These are phyloP conservation scores for Phasia obesa DNA, from an alignment of 2,888 invertebrate genomes.

Conservation along the genomic window DNA sequence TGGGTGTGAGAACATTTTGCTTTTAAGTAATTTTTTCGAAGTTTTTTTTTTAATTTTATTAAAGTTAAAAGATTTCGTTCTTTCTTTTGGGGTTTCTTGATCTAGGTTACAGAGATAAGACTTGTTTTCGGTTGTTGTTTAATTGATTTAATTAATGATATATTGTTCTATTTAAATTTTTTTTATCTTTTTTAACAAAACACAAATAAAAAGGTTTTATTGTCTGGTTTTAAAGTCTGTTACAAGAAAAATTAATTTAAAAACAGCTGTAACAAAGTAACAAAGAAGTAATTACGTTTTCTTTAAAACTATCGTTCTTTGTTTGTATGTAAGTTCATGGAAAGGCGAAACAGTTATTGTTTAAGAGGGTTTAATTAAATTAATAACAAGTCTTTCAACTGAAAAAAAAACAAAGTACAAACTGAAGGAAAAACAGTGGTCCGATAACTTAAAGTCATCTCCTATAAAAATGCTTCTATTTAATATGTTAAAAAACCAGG, in stretches of 20 bases:
- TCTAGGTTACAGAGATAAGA: slow-evolving; percentile 61
- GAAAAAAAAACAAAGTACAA: not conserved
- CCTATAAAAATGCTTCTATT: no score
- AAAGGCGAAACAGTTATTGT: not conserved
- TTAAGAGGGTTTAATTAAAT: not conserved
- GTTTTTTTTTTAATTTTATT: slow-evolving; percentile 26
- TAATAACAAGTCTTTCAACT: not conserved
- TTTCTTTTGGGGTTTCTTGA: slow-evolving; percentile 15
- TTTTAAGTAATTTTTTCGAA: slow-evolving; percentile 2
- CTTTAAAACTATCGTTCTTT: slow-evolving; percentile 6
- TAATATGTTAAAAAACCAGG: no score
- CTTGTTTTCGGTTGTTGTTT: slow-evolving; percentile 8
- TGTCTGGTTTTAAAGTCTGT: slow-evolving; percentile 31
- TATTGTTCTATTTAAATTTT: slow-evolving; percentile 28
- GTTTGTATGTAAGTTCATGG: slow-evolving; percentile 42
- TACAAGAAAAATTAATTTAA: not conserved
- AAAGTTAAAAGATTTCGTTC: not conserved
- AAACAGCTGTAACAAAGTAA: slow-evolving; percentile 27
- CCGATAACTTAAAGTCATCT: not conserved
- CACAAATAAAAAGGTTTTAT: not conserved
- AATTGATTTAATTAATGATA: slow-evolving; percentile 53
- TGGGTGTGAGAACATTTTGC: slow-evolving; percentile 61
- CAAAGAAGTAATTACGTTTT: slow-evolving; percentile 6
- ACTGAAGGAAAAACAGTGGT: not conserved
- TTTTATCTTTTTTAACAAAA: not conserved